Evolutionary conservation across 2,888 invertebrate genomes (phyloP), one percentile per base, ranked within the genome.

Genomic region (Ramazzottius varieornatus): DNA sequence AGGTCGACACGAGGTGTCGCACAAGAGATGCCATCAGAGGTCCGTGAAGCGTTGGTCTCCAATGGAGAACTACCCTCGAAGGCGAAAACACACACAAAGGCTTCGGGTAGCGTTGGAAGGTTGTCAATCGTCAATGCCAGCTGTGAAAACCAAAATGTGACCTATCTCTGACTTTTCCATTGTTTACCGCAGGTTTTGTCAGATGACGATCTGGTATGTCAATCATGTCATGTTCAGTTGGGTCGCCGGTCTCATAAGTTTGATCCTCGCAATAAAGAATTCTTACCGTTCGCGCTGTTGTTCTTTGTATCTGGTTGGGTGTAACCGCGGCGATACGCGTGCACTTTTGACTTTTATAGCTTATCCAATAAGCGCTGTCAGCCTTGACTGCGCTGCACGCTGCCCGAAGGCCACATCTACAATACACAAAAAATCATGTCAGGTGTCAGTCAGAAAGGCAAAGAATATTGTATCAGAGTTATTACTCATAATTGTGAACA

Each of bases 291-390:
- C 89, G 81, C 64, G 90, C 89, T 33, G 90, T 91, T 63, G 91
- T 91, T 74, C 89, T 83, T 80, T 93, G 92, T 70, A 93, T 80
- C 76, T 88, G 86, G 77, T 86, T 84, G 32, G 93, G 93, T 69
- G 85, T 84, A 67, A 94, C 92, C 73, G 84, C 84, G 33, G 90
- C 89, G 72, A 94, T 93, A 67, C 88, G 88, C 29, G 93, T 92
- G 77, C 94, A 94, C 73, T 90, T 84, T n/a, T 90, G 89, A 73
- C 89, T 91, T 74, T 88, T 90, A 78, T 93, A 94, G 65, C 90
- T 87, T 72, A 94, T 87, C 94, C 94, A 94, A 75, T 90, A n/a
- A 24, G 54, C 24, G 54, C 4, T 54, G 1, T 88, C 87, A 79
- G 91, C 88, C 75, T 87, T 86, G 63, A 88, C 88, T 70, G 89